Conservation (phyloP, 2,113 vertebrate species). For the Ptyas mucosa region DNA sequence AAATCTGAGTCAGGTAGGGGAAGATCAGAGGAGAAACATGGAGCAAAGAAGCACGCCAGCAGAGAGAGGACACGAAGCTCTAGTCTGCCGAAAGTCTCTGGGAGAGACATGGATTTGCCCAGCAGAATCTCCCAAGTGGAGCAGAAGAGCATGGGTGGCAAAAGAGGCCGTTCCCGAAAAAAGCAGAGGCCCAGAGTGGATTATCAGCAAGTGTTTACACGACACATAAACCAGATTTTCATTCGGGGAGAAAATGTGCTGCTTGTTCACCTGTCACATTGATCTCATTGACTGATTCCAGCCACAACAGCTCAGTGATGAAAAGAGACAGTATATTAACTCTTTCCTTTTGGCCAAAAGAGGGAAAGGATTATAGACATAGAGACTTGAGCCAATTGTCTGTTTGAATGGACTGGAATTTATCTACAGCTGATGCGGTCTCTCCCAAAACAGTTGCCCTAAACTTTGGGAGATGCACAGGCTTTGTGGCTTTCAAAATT, state of each 20-base stretch:
- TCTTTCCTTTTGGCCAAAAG: slow-evolving; percentile 8
- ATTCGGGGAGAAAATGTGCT: slow-evolving; percentile 94
- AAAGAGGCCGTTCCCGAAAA: slow-evolving; percentile 57
- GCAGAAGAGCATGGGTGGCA: slow-evolving; percentile 47
- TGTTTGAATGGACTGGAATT: slow-evolving; percentile 9
- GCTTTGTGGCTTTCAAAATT: not conserved
- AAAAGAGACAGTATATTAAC: slow-evolving; percentile 15
- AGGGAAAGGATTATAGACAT: slow-evolving; percentile 25
- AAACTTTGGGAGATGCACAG: not conserved
- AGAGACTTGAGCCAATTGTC: slow-evolving; percentile 27
- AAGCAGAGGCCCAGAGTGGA: slow-evolving; percentile 73
- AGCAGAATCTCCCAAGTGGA: slow-evolving; percentile 64
- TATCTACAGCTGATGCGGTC: not conserved
- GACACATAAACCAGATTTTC: slow-evolving; percentile 95
- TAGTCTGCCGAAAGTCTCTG: slow-evolving; percentile 51
- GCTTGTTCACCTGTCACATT: slow-evolving; percentile 83
- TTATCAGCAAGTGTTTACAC: slow-evolving; percentile 86
- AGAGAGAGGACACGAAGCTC: slow-evolving; percentile 58
- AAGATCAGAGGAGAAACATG: slow-evolving; percentile 44
- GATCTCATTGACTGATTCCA: slow-evolving; percentile 55
- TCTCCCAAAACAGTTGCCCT: slow-evolving; percentile 12
- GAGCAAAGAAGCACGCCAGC: slow-evolving; percentile 43
- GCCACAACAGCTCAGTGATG: slow-evolving; percentile 42
- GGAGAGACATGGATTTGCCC: slow-evolving; percentile 65
- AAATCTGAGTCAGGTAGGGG: slow-evolving; percentile 63